Conservation (phyloP, 2,888 invertebrate species). For the Eremobia ochroleuca region DNA sequence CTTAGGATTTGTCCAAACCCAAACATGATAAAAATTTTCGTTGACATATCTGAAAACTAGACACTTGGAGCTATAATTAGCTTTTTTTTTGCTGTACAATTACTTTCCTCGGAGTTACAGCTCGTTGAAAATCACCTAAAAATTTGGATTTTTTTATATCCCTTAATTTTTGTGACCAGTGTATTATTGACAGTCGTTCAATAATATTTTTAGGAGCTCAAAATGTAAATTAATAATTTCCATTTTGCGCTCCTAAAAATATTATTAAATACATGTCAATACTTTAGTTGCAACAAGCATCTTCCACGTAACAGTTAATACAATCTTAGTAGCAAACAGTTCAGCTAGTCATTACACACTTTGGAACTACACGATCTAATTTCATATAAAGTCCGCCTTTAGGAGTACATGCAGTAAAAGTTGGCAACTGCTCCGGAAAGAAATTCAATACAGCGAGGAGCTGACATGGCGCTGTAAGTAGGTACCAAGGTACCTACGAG, state of each 20-base stretch:
- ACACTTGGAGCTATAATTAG: no score
- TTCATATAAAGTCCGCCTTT: conserved; percentile 31
- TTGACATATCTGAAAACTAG: no score
- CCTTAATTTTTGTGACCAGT: no score
- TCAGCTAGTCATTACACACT: conserved; percentile 8
- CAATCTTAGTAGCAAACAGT: conserved; percentile 4
- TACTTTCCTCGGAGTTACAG: no score
- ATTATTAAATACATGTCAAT: neutral
- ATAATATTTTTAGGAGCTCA: neutral
- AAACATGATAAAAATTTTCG: no score
- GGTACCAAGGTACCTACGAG: conserved; percentile 23
- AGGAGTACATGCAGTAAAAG: conserved; percentile 41
- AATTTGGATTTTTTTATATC: no score
- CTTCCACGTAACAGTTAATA: conserved; percentile 4
- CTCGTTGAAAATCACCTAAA: no score
- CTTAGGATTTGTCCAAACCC: no score
- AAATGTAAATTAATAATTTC: neutral
- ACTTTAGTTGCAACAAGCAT: neutral
- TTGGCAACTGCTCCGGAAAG: conserved; percentile 52
- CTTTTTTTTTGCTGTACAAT: no score
- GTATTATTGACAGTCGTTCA: no score
- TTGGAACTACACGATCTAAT: conserved; percentile 29
- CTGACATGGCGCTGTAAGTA: conserved; percentile 47
- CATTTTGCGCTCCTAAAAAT: no score
- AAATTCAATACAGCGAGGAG: conserved; percentile 58